Evolutionary conservation across 2,888 invertebrate species (phyloP), one percentile per base, ranked within the genome.

Genomic region (Entomobrya proxima): DNA sequence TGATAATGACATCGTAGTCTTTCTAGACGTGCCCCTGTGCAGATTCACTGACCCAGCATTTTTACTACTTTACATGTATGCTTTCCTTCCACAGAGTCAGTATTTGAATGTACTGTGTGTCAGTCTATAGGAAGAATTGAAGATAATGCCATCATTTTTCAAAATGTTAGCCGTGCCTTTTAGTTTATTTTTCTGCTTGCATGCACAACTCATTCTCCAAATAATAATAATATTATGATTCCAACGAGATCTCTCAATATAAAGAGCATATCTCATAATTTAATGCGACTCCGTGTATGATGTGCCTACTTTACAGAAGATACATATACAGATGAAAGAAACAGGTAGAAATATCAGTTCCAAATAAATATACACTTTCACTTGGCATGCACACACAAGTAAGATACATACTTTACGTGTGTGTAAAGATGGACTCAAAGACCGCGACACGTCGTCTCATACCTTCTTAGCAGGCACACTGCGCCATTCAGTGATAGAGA

Each of bases 1-100:
- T 67, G 24, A 67, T 67, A 67, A 67, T 37, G 64, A 37, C 64
- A 21, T n/a, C n/a, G n/a, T n/a, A n/a, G 18, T 21, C n/a, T 67
- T 18, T 67, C 21, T n/a, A 37, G 64, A 61, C 58, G 32, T 61
- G 58, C 11, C 9, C 15, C 32, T n/a, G 15, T 32, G 15, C 32
- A 13, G 30, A 15, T 27, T 27, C n/a, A n/a, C n/a, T n/a, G n/a
- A 55, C n/a, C 64, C 40, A 69, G 44, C 69, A 69, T 44, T 69
- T n/a, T 69, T 44, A 69, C 69, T 44, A 13, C 44, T 44, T 52
- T 2, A 15, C 44, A 44, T 24, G 24, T 27, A 11, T 44, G 44
- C 44, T 9, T 61, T 3, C 69, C 44, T 15, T 24, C 27, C 9
- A 24, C 24, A 35, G 35, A 61, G n/a, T n/a, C n/a, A n/a, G n/a